Base-by-base conservation (phyloP, 2,888 invertebrate genomes). In the Isoperla grammatica region DNA sequence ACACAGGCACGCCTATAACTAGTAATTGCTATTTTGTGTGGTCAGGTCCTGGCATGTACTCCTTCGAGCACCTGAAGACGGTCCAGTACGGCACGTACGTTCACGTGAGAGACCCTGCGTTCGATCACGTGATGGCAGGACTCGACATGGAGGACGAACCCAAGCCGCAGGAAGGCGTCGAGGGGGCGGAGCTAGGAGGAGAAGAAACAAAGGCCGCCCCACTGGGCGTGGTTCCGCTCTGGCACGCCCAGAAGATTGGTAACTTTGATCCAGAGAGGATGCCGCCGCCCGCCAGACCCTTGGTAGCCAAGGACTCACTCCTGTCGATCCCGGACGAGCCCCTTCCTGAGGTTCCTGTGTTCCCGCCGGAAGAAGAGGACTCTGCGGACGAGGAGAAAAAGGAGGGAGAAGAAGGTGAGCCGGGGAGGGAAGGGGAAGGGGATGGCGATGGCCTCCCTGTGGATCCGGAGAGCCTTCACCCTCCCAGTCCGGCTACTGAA, bases 41-140 rank as follows among this genome's bases (percentile, higher is more conserved):
- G 4, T 29, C 56, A 56, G 90, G 90, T 0, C 80, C 82, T 0
- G 89, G 89, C 0, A 86, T 87, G 59, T 90, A 87, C 67, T 83
- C 84, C 2, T 90, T 90, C 67, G 84, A 88, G 64, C 37, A 53
- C 20, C 82, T 83, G n/a, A 82, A 84, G 63, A 85, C 84, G 65
- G 86, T 90, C 80, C 84, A 87, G 65, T 85, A 86, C 66, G 90
- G 90, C 0, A 85, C 78, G 67, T 88, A 81, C 75, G 79, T 80
- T 53, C 81, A 80, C 66, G 76, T 81, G 35, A 79, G 79, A 63
- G 82, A 85, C 69, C 81, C 82, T 0, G 76, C 79, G 72, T 71
- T 79, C 73, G 78, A 80, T 60, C 77, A 15, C n/a, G 40, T 54
- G 17, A 29, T 29, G 29, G 12, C 5, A 22, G 61, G 53, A 2